These are phyloP conservation scores for Leptoteleia sp. DNA, from an alignment of 1,140 invertebrate genomes.

Conservation along the genomic window DNA sequence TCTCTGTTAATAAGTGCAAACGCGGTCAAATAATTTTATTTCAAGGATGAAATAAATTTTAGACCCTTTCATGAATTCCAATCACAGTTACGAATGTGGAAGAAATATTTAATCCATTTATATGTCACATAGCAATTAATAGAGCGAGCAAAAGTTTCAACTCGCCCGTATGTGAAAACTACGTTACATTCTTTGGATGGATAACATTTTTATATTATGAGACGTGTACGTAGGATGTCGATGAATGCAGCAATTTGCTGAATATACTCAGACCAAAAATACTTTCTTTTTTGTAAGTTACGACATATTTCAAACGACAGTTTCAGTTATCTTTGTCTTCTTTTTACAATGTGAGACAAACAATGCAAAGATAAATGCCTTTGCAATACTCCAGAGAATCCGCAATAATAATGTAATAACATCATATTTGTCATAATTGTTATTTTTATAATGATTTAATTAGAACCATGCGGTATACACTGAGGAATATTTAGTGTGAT, in stretches of 20 bases:
- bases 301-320: constrained; percentile 36
- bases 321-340: constrained; percentile 23
- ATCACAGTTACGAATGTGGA: constrained; percentile 19
- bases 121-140: constrained; percentile 45
- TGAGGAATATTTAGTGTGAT: no score
- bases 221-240: constrained; percentile 44
- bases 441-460: constrained; percentile 19
- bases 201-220: constrained; percentile 49
- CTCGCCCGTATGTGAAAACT: constrained; percentile 39
- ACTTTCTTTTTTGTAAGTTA: constrained; percentile 46
- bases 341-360: constrained; percentile 18
- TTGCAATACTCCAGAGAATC: constrained; percentile 2
- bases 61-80: constrained; percentile 32
- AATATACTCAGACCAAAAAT: constrained; percentile 48
- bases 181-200: constrained; percentile 44
- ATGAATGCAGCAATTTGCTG: constrained; percentile 41
- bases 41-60: constrained; percentile 19
- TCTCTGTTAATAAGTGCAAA: constrained; percentile 7
- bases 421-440: no score
- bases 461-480: no score
- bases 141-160: constrained; percentile 38
- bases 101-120: constrained; percentile 48
- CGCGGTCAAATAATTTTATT: background rate
- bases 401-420: background rate
- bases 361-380: constrained; percentile 29